phyloP scores from a whole-genome alignment of 2,888 invertebrate genomes.

The Caenorhabditis sp. region DNA sequence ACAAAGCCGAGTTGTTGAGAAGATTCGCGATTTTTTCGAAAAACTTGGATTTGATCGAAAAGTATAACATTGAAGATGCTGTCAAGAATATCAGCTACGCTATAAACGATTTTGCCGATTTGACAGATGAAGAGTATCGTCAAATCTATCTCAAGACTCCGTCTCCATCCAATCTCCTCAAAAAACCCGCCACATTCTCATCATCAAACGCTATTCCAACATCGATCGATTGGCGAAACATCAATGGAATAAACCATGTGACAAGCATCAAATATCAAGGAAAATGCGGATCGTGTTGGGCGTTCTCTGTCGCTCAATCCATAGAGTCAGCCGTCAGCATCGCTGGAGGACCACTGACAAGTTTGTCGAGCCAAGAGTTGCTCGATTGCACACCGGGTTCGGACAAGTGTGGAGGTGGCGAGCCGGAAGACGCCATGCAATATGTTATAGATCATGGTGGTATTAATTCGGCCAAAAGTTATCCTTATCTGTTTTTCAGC shows the following conservation, averaged over 20 bases:
- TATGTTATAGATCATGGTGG: slow-evolving; percentile 20
- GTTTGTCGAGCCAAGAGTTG: slow-evolving; percentile 19
- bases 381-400: slow-evolving; percentile 24
- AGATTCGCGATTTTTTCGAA: slow-evolving; percentile 18
- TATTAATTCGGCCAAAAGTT: slow-evolving; percentile 7
- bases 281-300: slow-evolving; percentile 34
- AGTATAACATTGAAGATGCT: slow-evolving; percentile 5
- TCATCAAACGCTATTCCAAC: not conserved
- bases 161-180: not conserved
- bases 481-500: slow-evolving; percentile 16
- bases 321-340: slow-evolving; percentile 27
- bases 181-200: not conserved
- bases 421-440: slow-evolving; percentile 14
- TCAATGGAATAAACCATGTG: slow-evolving; percentile 16
- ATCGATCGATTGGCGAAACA: slow-evolving; percentile 24
- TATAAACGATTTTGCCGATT: slow-evolving; percentile 22
- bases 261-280: slow-evolving; percentile 31
- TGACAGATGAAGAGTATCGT: slow-evolving; percentile 18
- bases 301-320: slow-evolving; percentile 18
- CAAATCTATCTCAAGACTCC: slow-evolving; percentile 8
- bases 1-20: slow-evolving; percentile 7
- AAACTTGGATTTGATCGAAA: slow-evolving; percentile 11
- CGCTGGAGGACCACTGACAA: slow-evolving; percentile 1
- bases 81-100: slow-evolving; percentile 16
- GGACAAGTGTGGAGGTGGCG: slow-evolving; percentile 26